Base-by-base conservation (phyloP, 2,797 vertebrate species). In the Tarsius wallacei region DNA sequence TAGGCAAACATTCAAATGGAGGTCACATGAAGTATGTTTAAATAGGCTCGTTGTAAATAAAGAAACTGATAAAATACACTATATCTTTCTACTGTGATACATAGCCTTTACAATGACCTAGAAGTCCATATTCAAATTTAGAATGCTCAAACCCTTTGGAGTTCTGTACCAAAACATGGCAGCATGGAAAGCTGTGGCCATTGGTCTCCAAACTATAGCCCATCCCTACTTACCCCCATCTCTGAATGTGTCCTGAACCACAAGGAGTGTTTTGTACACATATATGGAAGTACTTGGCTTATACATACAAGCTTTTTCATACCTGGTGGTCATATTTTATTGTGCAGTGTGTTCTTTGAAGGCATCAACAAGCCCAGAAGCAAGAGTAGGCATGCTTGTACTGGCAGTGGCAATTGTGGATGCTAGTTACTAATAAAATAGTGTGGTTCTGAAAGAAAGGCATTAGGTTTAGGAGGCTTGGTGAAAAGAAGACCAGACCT, bases 391-490 rank as follows among this genome's bases (percentile, higher is more conserved):
- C 4, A 5, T 7, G 8, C 55, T 22, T 80, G 9, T 5, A 8
- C 42, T 71, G 28, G 2, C 49, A 90, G 12, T 15, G 11, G 14
- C 15, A 66, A 9, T 16, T 90, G 14, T 51, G 57, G 17, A 42
- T 51, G 0, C 5, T 64, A 51, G 9, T 4, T 91, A 66, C 12
- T 57, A 19, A 28, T 16, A 42, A 3, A 19, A 28, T 16, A 42
- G 4, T 49, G 17, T 66, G 28, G 17, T 59, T 80, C 71, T 87
- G 47, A 76, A 59, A 85, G 22, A 2, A 9, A 24, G 3, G 5
- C 4, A 2, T 22, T 2, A 0, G 22, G 24, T n/a, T 0, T 33
- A 66, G 7, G 28, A 22, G 33, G 13, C 17, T n/a, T 17, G 28
- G 13, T 64, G n/a, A 84, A 7, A 36, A 49, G 3, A 53, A 10